These are phyloP conservation scores for Nipponacmea schrenckii DNA, from an alignment of 2,888 invertebrate species.

Conservation along the genomic window DNA sequence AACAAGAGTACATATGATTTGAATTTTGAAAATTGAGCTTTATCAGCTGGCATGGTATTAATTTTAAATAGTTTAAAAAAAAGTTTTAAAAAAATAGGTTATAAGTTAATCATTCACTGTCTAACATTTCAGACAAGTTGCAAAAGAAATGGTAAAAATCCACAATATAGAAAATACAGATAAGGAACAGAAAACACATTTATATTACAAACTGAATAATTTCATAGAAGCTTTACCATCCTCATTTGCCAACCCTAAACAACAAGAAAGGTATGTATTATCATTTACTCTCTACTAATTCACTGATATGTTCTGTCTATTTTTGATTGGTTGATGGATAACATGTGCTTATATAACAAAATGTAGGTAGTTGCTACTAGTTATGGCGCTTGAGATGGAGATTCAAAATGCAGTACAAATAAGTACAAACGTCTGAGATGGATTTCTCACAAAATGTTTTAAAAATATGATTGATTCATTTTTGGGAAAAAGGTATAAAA, in stretches of 20 bases:
- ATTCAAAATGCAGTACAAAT: too few species aligned
- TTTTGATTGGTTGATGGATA: not conserved
- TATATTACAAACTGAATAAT: slow-evolving; percentile 80
- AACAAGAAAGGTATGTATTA: slow-evolving; percentile 77
- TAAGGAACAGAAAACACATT: slow-evolving; percentile 71
- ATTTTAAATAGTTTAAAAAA: too few species aligned
- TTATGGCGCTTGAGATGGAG: too few species aligned
- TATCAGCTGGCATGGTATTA: too few species aligned
- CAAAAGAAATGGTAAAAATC: slow-evolving; percentile 78
- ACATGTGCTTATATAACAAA: not conserved
- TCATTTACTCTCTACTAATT: not conserved
- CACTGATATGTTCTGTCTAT: not conserved
- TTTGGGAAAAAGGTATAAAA: too few species aligned
- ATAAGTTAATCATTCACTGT: slow-evolving; percentile 2
- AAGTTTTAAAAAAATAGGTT: too few species aligned
- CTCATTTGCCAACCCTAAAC: slow-evolving; percentile 71
- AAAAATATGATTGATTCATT: too few species aligned
- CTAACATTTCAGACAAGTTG: slow-evolving; percentile 70
- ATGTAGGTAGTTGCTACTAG: not conserved
- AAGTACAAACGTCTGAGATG: too few species aligned
- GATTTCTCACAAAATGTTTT: too few species aligned
- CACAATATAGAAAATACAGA: slow-evolving; percentile 50
- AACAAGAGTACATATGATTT: too few species aligned
- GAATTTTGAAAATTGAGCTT: too few species aligned
- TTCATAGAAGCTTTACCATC: slow-evolving; percentile 56